These are phyloP conservation scores for Drosophila parthenogenetica DNA, from an alignment of 2,888 invertebrate genomes.

Conservation along the genomic window DNA sequence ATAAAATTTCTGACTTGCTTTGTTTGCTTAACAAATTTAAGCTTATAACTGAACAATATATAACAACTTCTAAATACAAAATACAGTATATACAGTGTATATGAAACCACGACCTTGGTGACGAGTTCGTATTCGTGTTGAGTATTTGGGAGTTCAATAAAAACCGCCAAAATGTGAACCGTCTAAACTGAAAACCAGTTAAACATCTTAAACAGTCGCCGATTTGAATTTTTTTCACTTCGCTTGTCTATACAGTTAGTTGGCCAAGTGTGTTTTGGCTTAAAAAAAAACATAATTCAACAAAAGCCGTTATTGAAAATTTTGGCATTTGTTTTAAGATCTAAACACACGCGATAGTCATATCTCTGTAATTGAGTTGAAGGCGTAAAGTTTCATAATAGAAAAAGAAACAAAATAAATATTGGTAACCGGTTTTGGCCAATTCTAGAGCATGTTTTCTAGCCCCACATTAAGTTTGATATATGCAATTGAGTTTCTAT, in stretches of 20 bases:
- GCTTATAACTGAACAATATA: slow-evolving; percentile 15
- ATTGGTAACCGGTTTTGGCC: slow-evolving; percentile 59
- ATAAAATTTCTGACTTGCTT: slow-evolving; percentile 6
- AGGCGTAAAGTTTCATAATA: slow-evolving; percentile 36
- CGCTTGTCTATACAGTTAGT: slow-evolving; percentile 48
- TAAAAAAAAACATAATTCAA: slow-evolving; percentile 17
- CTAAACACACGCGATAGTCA: slow-evolving; percentile 2
- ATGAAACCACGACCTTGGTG: slow-evolving; percentile 41
- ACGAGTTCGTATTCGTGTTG: slow-evolving; percentile 18
- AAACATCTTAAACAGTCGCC: slow-evolving; percentile 52
- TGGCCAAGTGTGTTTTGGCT: slow-evolving; percentile 53
- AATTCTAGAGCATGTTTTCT: slow-evolving; percentile 61
- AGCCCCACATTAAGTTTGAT: slow-evolving; percentile 18
- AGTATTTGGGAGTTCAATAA: slow-evolving; percentile 23
- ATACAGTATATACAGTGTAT: not conserved
- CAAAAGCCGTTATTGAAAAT: slow-evolving; percentile 62
- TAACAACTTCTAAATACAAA: slow-evolving; percentile 20
- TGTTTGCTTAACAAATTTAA: slow-evolving; percentile 53
- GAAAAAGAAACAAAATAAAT: slow-evolving; percentile 13
- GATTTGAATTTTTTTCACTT: slow-evolving; percentile 7
- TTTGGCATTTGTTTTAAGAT: slow-evolving; percentile 30
- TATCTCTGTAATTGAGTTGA: slow-evolving; percentile 41
- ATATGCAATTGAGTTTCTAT: slow-evolving; percentile 37
- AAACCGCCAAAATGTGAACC: slow-evolving; percentile 36
- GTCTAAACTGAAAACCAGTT: slow-evolving; percentile 59